phyloP scores from a whole-genome alignment of 2,888 invertebrate species.

The Noctua janthina region DNA sequence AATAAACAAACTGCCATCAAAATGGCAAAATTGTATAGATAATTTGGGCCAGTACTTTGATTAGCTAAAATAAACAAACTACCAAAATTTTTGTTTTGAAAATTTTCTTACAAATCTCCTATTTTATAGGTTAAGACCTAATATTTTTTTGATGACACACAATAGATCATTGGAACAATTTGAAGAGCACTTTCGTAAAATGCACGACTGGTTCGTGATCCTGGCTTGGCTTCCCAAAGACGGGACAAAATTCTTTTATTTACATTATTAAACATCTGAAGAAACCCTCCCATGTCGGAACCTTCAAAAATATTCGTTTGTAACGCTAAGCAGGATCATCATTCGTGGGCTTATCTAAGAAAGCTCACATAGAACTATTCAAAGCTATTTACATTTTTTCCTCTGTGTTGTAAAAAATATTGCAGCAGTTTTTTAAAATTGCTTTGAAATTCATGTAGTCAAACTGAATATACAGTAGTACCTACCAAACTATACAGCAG shows the following conservation, averaged over 20 bases:
- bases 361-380: conserved; percentile 9
- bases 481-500: not conserved
- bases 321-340: conserved; percentile 44
- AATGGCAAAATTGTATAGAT: too few relatives aligned
- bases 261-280: conserved; percentile 25
- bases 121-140: too few relatives aligned
- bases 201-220: not conserved
- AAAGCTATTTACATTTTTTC: not conserved
- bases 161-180: not conserved
- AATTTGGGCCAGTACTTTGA: too few relatives aligned
- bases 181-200: not conserved
- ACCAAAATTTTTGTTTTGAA: too few relatives aligned
- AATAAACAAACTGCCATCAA: too few relatives aligned
- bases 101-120: too few relatives aligned
- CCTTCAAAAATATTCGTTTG: conserved; percentile 28
- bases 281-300: conserved; percentile 23
- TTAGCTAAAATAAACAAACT: too few relatives aligned
- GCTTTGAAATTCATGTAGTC: not conserved
- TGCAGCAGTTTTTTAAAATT: not conserved
- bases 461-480: not conserved
- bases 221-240: not conserved
- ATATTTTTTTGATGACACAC: not conserved
- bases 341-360: conserved; percentile 34
- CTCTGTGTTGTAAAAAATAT: not conserved
- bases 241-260: conserved; percentile 17